Percentiles rank a stretch among this genome's conserved stretches.
Evolutionary conservation across 2,113 vertebrate genomes (phyloP).

Genomic region (Myiopsitta monachus): DNA sequence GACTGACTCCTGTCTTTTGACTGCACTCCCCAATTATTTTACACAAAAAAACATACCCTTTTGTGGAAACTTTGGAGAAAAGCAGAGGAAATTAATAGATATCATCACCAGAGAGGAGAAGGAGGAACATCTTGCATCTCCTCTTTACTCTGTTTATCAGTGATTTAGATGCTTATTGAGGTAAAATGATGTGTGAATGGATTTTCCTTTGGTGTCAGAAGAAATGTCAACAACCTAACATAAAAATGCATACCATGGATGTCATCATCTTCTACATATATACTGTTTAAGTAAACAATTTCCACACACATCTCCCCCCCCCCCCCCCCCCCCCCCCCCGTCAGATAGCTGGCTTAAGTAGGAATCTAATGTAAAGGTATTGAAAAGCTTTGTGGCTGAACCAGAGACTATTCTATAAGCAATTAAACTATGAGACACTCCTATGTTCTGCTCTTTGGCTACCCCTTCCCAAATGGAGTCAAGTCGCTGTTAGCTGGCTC

Average conservation of each 20-base stretch:
- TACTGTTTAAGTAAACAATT: neutral
- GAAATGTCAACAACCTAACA: neutral
- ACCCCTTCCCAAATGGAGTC: rapidly evolving
- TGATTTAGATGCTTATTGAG: neutral
- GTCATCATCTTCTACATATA: too few relatives aligned
- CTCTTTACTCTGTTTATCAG: neutral
- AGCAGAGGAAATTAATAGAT: neutral
- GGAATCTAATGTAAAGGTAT: too few relatives aligned
- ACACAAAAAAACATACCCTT: neutral
- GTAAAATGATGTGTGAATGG: neutral
- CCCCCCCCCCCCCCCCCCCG: too few relatives aligned
- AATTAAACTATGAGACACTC: neutral
- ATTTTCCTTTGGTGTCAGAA: neutral
- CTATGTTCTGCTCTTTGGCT: neutral
- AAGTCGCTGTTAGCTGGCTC: neutral
- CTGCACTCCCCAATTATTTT: neutral
- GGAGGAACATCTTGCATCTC: neutral
- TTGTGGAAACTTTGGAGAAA: neutral
- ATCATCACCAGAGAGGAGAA: neutral
- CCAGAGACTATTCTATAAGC: neutral
- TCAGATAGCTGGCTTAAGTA: neutral
- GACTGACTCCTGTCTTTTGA: neutral
- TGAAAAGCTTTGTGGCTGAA: too few relatives aligned
- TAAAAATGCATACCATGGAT: neutral
- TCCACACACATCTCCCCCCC: too few relatives aligned